phyloP scores from a whole-genome alignment of 2,113 vertebrate species.

The Datnioides undecimradiatus region DNA sequence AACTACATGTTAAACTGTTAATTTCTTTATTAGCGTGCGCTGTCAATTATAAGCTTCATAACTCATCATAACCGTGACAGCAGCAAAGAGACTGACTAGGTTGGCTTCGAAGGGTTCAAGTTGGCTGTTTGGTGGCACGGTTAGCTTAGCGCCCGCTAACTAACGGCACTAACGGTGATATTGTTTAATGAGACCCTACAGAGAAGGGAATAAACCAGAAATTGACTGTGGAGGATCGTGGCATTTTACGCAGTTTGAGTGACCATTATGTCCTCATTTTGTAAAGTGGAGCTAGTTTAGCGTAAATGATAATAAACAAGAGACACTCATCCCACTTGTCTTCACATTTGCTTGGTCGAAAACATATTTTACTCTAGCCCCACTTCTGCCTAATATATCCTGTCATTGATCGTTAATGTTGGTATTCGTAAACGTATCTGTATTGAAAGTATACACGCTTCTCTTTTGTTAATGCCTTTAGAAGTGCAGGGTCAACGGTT shows the following conservation, averaged over 20 bases:
- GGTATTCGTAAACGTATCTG: no score
- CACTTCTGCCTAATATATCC: background rate
- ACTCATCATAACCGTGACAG: background rate
- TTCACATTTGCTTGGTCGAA: background rate
- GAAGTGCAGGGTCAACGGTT: background rate
- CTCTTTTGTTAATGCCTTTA: background rate
- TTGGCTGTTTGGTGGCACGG: no score
- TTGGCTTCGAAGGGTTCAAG: no score
- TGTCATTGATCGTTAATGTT: background rate
- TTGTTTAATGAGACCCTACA: background rate
- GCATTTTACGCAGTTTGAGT: background rate
- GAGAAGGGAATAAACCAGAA: background rate
- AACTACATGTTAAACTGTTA: background rate
- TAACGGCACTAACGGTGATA: background rate
- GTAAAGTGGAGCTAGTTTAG: no score
- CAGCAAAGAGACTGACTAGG: background rate
- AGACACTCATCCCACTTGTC: background rate
- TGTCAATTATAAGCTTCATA: background rate
- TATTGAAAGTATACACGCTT: background rate
- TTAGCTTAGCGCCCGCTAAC: constrained; percentile 8
- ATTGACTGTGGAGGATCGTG: no score
- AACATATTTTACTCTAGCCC: background rate
- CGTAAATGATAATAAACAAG: background rate
- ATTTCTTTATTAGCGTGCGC: background rate
- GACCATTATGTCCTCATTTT: no score